Conservation (phyloP, 2,888 invertebrate genomes). For the Drosophila anceps region DNA sequence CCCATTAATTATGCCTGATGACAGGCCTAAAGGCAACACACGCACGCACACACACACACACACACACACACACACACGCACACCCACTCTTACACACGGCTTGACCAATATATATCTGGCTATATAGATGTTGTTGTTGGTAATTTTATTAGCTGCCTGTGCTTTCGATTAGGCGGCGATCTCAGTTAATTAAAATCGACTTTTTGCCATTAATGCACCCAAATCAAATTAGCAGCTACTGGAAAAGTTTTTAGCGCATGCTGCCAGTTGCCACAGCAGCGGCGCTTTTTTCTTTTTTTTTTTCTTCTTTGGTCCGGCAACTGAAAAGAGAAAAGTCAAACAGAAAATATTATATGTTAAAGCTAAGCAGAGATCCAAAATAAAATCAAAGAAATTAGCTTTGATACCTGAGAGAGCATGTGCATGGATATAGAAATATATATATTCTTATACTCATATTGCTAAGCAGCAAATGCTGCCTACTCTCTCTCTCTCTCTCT, state of each 20-base stretch:
- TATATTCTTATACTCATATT: background rate
- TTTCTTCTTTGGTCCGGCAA: background rate
- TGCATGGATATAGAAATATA: background rate
- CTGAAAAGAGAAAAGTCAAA: background rate
- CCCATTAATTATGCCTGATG: conserved; percentile 84
- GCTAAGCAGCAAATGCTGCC: too few species aligned
- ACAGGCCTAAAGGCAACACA: conserved; percentile 57
- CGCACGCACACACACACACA: background rate
- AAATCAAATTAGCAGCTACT: conserved; percentile 73
- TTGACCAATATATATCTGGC: conserved; percentile 7
- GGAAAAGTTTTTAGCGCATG: conserved; percentile 56
- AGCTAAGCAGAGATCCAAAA: background rate
- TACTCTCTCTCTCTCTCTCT: too few species aligned
- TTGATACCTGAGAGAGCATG: background rate
- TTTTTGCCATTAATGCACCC: conserved; percentile 78
- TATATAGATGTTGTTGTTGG: conserved; percentile 46
- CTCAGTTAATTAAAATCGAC: conserved; percentile 79
- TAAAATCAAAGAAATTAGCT: background rate
- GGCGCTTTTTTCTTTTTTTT: conserved; percentile 3
- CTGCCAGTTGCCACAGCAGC: conserved; percentile 48
- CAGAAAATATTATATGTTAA: background rate
- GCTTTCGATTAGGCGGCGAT: conserved; percentile 59
- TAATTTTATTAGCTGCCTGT: conserved; percentile 75
- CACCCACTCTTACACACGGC: background rate
- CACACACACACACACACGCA: background rate